Conservation (phyloP, 2,113 vertebrate genomes). For the Arenaria interpres region DNA sequence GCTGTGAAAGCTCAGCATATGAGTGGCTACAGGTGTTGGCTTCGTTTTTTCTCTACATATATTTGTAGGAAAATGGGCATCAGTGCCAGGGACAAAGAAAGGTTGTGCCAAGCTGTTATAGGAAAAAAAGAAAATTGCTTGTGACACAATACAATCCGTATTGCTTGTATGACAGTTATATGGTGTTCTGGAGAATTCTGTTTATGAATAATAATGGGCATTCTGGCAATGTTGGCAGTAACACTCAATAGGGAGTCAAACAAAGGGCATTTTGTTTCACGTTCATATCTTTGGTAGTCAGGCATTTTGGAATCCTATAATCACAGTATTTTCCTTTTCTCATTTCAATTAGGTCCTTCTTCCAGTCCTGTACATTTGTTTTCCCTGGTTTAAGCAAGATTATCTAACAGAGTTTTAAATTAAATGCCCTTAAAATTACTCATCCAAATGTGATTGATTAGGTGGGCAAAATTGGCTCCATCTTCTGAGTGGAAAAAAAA, state of each 20-base stretch:
- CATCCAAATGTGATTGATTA: not conserved
- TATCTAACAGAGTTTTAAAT: slow-evolving; percentile 7
- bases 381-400: not conserved
- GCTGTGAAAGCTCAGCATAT: slow-evolving; percentile 34
- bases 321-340: not conserved
- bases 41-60: not conserved
- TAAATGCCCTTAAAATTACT: not conserved
- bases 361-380: not conserved
- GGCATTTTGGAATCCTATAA: slow-evolving; percentile 42
- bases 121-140: not conserved
- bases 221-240: slow-evolving; percentile 1
- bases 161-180: slow-evolving; percentile 39
- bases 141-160: slow-evolving; percentile 16
- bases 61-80: not conserved
- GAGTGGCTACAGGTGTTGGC: slow-evolving; percentile 43
- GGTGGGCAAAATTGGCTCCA: not conserved
- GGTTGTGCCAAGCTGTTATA: slow-evolving; percentile 29
- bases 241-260: not conserved
- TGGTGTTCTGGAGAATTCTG: slow-evolving; percentile 33
- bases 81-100: slow-evolving; percentile 21
- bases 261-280: slow-evolving; percentile 46
- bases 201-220: slow-evolving; percentile 15
- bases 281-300: slow-evolving; percentile 49
- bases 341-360: not conserved
- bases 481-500: not conserved